Evolutionary conservation across 2,888 invertebrate species (phyloP).

Genomic region (Hydropsyche betteni): DNA sequence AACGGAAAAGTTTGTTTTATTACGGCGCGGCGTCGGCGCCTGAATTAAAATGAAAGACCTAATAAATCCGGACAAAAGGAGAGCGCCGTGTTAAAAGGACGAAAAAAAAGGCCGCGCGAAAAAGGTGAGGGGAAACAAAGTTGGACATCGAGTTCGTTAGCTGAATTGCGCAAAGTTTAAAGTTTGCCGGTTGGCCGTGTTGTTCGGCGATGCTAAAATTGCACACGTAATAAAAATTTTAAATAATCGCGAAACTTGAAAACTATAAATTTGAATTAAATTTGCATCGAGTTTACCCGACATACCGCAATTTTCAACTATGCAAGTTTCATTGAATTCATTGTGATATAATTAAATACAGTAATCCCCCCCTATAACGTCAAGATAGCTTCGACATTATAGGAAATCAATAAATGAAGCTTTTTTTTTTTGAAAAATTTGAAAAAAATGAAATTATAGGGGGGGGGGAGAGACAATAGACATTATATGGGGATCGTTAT

Average conservation of each 20-base stretch:
- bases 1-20: slow-evolving; percentile 39
- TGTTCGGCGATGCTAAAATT: neutral
- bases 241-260: slow-evolving; percentile 10
- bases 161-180: slow-evolving; percentile 49
- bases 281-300: too few species aligned
- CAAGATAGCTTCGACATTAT: too few species aligned
- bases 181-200: slow-evolving; percentile 43
- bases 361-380: too few species aligned
- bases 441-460: too few species aligned
- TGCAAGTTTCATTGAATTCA: too few species aligned
- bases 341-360: too few species aligned
- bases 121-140: slow-evolving; percentile 41
- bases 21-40: slow-evolving; percentile 39
- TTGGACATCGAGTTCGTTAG: slow-evolving; percentile 51
- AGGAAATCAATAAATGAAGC: too few species aligned
- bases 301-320: too few species aligned
- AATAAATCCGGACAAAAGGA: slow-evolving; percentile 49
- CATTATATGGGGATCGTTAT: too few species aligned
- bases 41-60: slow-evolving; percentile 48
- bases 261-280: neutral
- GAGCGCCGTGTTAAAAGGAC: neutral
- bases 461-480: too few species aligned
- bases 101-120: slow-evolving; percentile 15
- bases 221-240: neutral
- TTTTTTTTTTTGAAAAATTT: too few species aligned